Percentiles rank a stretch among this genome's conserved stretches.
phyloP scores from a whole-genome alignment of 2,113 vertebrate genomes.

The Haplochromis burtoni region DNA sequence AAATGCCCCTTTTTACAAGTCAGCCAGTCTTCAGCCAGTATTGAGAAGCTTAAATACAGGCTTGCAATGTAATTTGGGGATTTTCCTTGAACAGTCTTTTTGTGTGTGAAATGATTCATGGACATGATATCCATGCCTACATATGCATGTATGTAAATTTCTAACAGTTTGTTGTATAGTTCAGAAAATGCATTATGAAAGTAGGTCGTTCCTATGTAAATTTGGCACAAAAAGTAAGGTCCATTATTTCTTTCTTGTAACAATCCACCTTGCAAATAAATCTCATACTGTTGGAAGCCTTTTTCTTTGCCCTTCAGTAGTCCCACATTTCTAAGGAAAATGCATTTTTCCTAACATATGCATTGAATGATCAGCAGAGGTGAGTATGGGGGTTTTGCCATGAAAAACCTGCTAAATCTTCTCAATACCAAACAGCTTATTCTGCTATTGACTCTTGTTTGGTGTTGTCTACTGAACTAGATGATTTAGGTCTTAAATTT shows the following conservation, averaged over 20 bases:
- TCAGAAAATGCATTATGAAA: background rate
- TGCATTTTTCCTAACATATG: background rate
- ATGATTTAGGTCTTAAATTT: background rate
- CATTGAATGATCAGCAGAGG: background rate
- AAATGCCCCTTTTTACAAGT: background rate
- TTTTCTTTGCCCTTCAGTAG: background rate
- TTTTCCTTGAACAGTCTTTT: background rate
- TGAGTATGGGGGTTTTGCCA: background rate
- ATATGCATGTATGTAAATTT: background rate
- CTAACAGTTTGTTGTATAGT: background rate
- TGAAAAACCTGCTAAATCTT: background rate
- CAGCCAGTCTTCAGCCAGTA: background rate
- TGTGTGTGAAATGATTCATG: background rate
- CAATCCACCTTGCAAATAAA: background rate
- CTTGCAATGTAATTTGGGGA: background rate
- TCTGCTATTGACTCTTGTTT: background rate
- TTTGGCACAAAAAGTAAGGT: background rate
- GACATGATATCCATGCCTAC: background rate
- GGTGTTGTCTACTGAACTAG: background rate
- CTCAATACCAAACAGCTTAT: background rate
- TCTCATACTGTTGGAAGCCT: background rate
- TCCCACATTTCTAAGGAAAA: background rate
- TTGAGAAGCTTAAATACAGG: background rate
- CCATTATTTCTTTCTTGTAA: background rate
- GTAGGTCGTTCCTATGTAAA: background rate